phyloP scores from a whole-genome alignment of 2,113 vertebrate species.

The Mormoops blainvillei region DNA sequence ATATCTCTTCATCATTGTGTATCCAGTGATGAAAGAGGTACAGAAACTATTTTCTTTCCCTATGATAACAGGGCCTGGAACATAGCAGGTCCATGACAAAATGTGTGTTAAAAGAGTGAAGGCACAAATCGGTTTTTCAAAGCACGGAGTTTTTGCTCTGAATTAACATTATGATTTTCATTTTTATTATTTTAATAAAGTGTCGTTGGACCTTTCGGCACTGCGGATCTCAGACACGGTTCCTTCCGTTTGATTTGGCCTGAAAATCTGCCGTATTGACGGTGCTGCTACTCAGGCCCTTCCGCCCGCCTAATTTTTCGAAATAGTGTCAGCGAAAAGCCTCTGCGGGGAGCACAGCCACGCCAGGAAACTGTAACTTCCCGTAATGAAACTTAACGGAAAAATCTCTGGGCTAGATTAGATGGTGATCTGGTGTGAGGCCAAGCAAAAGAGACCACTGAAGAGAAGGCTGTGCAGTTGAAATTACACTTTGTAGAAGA shows the following conservation, averaged over 20 bases:
- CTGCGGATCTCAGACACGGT: neutral
- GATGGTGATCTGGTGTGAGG: constrained; percentile 66
- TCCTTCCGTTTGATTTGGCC: neutral
- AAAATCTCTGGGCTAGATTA: constrained; percentile 75
- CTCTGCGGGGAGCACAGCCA: constrained; percentile 61
- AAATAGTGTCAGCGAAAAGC: constrained; percentile 55
- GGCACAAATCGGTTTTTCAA: neutral
- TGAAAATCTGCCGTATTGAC: constrained; percentile 26
- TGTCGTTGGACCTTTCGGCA: neutral
- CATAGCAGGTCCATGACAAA: neutral
- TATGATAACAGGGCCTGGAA: neutral
- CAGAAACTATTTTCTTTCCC: neutral
- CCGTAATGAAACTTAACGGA: constrained; percentile 78
- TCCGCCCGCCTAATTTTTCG: constrained; percentile 74
- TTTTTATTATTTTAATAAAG: neutral
- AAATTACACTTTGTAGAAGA: constrained; percentile 61
- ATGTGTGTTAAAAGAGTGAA: neutral
- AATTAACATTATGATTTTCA: neutral
- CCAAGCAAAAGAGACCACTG: constrained; percentile 76
- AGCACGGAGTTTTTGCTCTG: neutral
- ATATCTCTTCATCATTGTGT: neutral
- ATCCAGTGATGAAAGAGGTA: neutral
- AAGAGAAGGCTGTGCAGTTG: constrained; percentile 63
- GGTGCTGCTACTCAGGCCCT: neutral
- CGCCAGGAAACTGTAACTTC: constrained; percentile 46